These are phyloP conservation scores for Sarcophaga variegata DNA, from an alignment of 2,888 invertebrate species.

Conservation along the genomic window DNA sequence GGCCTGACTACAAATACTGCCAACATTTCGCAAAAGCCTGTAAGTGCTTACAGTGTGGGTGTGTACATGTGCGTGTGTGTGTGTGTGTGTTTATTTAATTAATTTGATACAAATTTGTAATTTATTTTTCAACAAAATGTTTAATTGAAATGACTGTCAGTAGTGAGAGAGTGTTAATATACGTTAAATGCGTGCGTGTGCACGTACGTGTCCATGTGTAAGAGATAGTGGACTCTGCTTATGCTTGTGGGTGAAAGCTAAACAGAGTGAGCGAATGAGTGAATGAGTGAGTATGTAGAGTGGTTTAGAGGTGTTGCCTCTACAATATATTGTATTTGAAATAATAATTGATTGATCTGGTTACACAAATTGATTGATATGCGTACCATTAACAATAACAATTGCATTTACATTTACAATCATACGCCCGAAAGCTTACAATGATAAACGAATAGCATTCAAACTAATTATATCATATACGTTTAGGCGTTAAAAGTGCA, in stretches of 20 bases:
- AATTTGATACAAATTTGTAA: slow-evolving; percentile 58
- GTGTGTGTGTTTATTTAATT: slow-evolving; percentile 42
- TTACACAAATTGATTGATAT: slow-evolving; percentile 56
- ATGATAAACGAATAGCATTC: too few species aligned
- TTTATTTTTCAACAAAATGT: slow-evolving; percentile 35
- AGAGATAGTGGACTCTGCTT: background rate
- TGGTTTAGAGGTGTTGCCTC: slow-evolving; percentile 26
- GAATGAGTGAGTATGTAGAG: background rate
- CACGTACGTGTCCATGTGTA: background rate
- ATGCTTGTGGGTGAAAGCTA: background rate
- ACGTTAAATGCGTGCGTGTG: background rate
- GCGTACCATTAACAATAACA: background rate
- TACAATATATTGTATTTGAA: slow-evolving; percentile 27
- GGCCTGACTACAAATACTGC: background rate
- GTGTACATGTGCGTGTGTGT: background rate
- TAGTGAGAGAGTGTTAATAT: too few species aligned
- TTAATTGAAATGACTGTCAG: slow-evolving; percentile 40
- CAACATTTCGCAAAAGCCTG: background rate
- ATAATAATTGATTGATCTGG: slow-evolving; percentile 59
- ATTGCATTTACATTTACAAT: background rate
- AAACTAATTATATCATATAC: too few species aligned
- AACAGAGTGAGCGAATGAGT: background rate
- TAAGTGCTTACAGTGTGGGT: background rate
- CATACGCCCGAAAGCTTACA: too few species aligned
- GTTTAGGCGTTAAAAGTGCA: too few species aligned